phyloP scores from a whole-genome alignment of 2,888 invertebrate species.

The Acrobasis consociella region DNA sequence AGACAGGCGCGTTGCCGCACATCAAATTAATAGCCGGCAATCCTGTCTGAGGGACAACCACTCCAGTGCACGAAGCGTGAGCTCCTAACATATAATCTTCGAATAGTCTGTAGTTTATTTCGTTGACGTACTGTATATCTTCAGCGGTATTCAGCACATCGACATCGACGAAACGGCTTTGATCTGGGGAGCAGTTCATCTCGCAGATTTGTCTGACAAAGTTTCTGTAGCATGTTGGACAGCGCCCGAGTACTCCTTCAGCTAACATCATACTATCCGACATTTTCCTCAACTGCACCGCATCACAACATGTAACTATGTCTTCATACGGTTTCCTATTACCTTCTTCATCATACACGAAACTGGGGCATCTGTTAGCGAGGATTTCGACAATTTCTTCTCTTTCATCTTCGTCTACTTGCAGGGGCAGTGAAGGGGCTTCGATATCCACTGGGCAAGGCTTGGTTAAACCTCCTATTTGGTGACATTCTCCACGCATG shows the following conservation, averaged over 20 bases:
- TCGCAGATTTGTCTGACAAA: constrained; percentile 90
- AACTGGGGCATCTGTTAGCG: constrained; percentile 83
- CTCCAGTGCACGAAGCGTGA: constrained; percentile 90
- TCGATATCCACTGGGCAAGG: constrained; percentile 51
- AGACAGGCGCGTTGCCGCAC: constrained; percentile 88
- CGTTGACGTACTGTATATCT: constrained; percentile 62
- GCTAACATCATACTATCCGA: constrained; percentile 82
- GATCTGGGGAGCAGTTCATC: constrained; percentile 90
- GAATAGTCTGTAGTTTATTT: constrained; percentile 78
- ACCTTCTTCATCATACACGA: constrained; percentile 68
- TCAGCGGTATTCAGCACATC: constrained; percentile 38
- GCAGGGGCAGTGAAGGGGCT: constrained; percentile 49
- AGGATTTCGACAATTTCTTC: constrained; percentile 64
- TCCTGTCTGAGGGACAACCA: constrained; percentile 90
- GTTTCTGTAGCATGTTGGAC: constrained; percentile 91
- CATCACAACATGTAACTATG: constrained; percentile 84
- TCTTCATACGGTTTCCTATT: constrained; percentile 53
- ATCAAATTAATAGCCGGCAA: constrained; percentile 89
- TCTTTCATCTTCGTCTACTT: constrained; percentile 54
- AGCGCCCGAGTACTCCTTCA: constrained; percentile 87
- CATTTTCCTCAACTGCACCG: constrained; percentile 77
- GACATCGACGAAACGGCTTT: constrained; percentile 76
- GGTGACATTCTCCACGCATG: constrained; percentile 57
- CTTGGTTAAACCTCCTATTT: constrained; percentile 47
- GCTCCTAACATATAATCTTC: constrained; percentile 84